Evolutionary conservation across 2,797 vertebrate genomes (phyloP).

Genomic region (Labroides dimidiatus): DNA sequence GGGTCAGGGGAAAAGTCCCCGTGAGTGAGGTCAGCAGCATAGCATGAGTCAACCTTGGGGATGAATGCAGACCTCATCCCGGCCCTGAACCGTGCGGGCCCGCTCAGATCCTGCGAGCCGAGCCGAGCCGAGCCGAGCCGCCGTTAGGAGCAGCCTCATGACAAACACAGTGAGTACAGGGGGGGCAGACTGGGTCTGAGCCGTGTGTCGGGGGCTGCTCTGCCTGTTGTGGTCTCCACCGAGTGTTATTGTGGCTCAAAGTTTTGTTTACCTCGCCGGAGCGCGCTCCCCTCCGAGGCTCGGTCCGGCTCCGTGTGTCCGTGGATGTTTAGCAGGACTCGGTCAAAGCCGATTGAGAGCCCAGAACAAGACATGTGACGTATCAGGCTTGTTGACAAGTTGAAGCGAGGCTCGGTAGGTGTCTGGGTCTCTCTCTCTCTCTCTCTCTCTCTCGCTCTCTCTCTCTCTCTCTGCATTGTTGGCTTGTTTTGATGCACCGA

Average conservation of each 20-base stretch:
- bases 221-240: constrained; percentile 15
- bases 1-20: constrained; percentile 49
- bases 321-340: constrained; percentile 12
- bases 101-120: constrained; percentile 44
- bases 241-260: constrained; percentile 52
- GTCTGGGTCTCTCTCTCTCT: background rate
- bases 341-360: constrained; percentile 1
- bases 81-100: constrained; percentile 50
- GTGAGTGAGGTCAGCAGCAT: constrained; percentile 84
- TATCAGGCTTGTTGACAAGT: constrained; percentile 62
- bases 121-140: constrained; percentile 17
- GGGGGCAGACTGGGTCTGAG: background rate
- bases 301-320: background rate
- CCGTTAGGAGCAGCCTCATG: constrained; percentile 40
- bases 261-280: constrained; percentile 65
- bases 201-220: constrained; percentile 13
- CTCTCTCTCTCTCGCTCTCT: background rate
- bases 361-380: constrained; percentile 32
- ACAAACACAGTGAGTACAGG: constrained; percentile 71
- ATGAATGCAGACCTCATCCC: constrained; percentile 82
- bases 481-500: constrained; percentile 49
- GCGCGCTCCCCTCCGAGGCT: background rate
- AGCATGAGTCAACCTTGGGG: constrained; percentile 85
- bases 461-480: constrained; percentile 44
- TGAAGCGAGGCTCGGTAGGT: constrained; percentile 10